Evolutionary conservation across 1,140 invertebrate genomes (phyloP), one percentile per base, ranked within the genome.

Genomic region (Lasioglossum baleicum): DNA sequence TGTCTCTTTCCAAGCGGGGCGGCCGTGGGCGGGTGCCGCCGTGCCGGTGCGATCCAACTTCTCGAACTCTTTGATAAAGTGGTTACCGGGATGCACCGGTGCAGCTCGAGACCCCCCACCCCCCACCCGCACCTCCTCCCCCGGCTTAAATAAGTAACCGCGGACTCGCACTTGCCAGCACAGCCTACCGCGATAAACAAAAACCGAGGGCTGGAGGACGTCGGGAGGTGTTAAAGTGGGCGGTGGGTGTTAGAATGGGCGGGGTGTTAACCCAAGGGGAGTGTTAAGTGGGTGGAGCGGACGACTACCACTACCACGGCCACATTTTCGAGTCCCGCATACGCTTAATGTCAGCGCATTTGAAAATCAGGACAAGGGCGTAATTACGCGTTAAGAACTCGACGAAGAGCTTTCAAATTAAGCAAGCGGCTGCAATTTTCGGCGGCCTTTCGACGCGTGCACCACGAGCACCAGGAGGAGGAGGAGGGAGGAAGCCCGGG

Each of bases 321-420:
- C n/a, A 35, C 65, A 26, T 51, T 77, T 70, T 22, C 75, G 67
- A 77, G 67, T 6, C 31, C 48, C 15, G 56, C 75, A 77, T 56
- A 78, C 48, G 77, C 71, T 79, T 80, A 80, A 75, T 75, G 77
- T 80, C 77, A 75, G 77, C 71, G 71, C 51, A 64, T 80, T 75
- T 80, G 77, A 80, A 80, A 80, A 80, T 80, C 77, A 60, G 77
- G 77, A 80, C 77, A 80, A 80, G 77, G 71, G 77, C 71, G 77
- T 80, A 80, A 80, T 80, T 75, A 67, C 77, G 77, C 71, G 77
- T 80, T 80, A 75, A 67, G 77, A 75, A 80, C 51, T 67, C 56
- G 71, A 5, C 71, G 71, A 75, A 80, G 77, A 71, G 83, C 75
- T 85, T 67, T 75, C 42, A 67, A 80, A 80, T 80, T 75, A 80